These are phyloP conservation scores for Zaprionus nigranus DNA, from an alignment of 1,140 invertebrate genomes.

Conservation along the genomic window DNA sequence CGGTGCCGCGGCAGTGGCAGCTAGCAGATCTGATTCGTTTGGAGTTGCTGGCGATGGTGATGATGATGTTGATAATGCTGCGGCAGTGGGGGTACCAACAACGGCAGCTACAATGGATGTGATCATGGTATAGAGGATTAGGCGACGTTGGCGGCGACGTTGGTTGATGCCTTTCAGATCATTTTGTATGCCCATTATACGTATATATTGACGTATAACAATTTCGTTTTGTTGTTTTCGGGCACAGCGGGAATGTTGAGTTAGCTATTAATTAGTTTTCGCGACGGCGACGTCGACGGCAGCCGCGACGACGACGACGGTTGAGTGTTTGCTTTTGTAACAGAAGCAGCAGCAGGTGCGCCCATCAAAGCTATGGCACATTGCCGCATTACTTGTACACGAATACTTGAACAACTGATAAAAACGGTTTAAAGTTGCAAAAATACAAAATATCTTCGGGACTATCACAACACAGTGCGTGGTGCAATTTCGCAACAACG, in stretches of 20 bases:
- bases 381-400: slow-evolving; percentile 66
- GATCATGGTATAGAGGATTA: slow-evolving; percentile 68
- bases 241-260: slow-evolving; percentile 28
- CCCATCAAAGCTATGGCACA: slow-evolving; percentile 65
- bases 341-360: slow-evolving; percentile 63
- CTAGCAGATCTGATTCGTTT: slow-evolving; percentile 38
- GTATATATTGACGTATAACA: slow-evolving; percentile 35
- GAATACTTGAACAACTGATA: slow-evolving; percentile 8
- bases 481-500: slow-evolving; percentile 48
- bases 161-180: slow-evolving; percentile 59
- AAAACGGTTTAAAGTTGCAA: slow-evolving; percentile 17
- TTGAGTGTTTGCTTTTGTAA: slow-evolving; percentile 47
- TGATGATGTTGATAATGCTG: slow-evolving; percentile 11
- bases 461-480: slow-evolving; percentile 51
- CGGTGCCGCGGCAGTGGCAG: slow-evolving; percentile 13
- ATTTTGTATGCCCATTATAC: slow-evolving; percentile 76
- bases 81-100: slow-evolving; percentile 31
- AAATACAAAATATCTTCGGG: slow-evolving; percentile 20
- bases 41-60: slow-evolving; percentile 9
- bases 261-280: slow-evolving; percentile 66
- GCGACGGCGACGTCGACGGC: slow-evolving; percentile 46
- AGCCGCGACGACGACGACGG: slow-evolving; percentile 39
- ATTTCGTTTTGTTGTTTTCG: neutral
- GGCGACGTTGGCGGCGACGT: slow-evolving; percentile 40
- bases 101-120: slow-evolving; percentile 69